Conservation (phyloP, 2,113 vertebrate genomes). For the Chrysemys picta region DNA sequence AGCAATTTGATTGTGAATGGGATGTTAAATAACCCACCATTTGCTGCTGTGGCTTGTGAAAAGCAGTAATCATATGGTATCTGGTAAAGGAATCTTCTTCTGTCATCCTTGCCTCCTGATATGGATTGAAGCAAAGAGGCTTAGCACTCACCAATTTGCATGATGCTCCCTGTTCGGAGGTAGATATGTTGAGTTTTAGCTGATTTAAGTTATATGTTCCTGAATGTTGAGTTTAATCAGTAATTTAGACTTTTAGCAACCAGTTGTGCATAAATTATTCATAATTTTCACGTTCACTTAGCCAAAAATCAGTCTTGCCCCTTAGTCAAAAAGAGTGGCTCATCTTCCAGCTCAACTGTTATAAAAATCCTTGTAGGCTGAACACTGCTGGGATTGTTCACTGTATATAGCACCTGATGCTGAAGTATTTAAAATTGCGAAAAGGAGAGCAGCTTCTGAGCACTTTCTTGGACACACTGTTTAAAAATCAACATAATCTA, state of each 20-base stretch:
- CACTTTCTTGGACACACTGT: not conserved
- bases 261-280: not conserved
- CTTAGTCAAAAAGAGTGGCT: not conserved
- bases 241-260: not conserved
- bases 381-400: not conserved
- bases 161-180: not conserved
- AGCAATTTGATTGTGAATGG: not conserved
- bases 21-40: not conserved
- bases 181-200: not conserved
- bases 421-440: not conserved
- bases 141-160: not conserved
- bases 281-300: not conserved
- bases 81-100: not conserved
- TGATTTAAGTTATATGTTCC: not conserved
- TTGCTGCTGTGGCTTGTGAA: not conserved
- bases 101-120: not conserved
- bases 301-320: not conserved
- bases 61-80: not conserved
- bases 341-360: not conserved
- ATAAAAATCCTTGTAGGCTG: not conserved
- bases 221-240: not conserved
- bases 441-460: not conserved
- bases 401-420: not conserved
- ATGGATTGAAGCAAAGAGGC: not conserved
- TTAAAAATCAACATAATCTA: not conserved